These are phyloP conservation scores for Chelidonichthys spinosus DNA, from an alignment of 2,797 vertebrate genomes.

Conservation along the genomic window DNA sequence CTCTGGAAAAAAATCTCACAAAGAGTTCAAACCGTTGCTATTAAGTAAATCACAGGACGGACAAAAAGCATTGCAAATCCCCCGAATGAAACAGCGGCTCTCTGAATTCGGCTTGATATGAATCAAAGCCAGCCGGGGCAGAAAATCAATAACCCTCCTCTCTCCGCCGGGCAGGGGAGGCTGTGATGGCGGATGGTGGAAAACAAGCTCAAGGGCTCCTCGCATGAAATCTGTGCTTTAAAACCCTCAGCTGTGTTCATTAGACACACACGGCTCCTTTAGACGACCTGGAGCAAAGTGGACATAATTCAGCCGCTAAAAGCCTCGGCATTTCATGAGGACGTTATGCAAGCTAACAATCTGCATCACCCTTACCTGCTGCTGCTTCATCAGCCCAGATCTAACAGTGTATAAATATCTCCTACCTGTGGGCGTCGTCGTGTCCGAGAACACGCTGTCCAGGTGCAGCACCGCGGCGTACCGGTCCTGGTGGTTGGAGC, in stretches of 20 bases:
- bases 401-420: background rate
- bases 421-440: slow-evolving; percentile 72
- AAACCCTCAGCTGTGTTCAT: slow-evolving; percentile 4
- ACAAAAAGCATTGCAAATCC: slow-evolving; percentile 44
- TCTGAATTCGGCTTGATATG: slow-evolving; percentile 34
- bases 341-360: slow-evolving; percentile 70
- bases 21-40: slow-evolving; percentile 15
- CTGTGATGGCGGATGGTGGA: slow-evolving; percentile 34
- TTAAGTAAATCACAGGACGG: slow-evolving; percentile 10
- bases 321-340: slow-evolving; percentile 70
- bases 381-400: background rate
- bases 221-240: slow-evolving; percentile 23
- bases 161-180: slow-evolving; percentile 32
- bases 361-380: slow-evolving; percentile 45
- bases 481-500: slow-evolving; percentile 71
- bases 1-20: background rate
- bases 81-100: slow-evolving; percentile 34
- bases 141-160: slow-evolving; percentile 70
- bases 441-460: slow-evolving; percentile 80
- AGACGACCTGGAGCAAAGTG: slow-evolving; percentile 55
- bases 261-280: slow-evolving; percentile 6
- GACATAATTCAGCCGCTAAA: slow-evolving; percentile 66
- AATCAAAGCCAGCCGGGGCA: slow-evolving; percentile 54
- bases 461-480: slow-evolving; percentile 85
- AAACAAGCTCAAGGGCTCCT: slow-evolving; percentile 40